Conservation (phyloP, 2,113 vertebrate genomes). For the Atrichornis clamosus region DNA sequence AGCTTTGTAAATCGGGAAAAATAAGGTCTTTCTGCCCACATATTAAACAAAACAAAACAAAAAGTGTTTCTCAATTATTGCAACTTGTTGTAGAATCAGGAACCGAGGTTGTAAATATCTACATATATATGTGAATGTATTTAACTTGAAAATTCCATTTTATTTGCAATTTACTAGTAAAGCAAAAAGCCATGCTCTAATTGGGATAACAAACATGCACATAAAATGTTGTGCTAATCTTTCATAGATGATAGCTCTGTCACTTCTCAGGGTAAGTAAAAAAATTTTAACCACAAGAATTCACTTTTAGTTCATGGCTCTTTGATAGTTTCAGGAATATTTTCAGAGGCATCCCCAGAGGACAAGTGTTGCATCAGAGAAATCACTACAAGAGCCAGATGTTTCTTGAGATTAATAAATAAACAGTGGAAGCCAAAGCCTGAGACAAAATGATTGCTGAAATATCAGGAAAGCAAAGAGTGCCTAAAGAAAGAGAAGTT, state of each 20-base stretch:
- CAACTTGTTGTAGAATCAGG: conserved; percentile 1
- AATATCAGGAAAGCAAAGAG: background rate
- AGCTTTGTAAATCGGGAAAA: conserved; percentile 16
- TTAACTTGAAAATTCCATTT: conserved; percentile 17
- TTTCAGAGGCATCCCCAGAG: background rate
- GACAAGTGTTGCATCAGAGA: background rate
- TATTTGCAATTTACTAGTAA: conserved; percentile 15
- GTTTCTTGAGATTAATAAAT: background rate
- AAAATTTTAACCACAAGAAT: background rate
- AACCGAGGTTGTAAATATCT: background rate
- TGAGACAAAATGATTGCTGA: background rate
- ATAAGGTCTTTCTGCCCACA: background rate
- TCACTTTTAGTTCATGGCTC: background rate
- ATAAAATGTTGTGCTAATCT: background rate
- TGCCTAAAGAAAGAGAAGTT: background rate
- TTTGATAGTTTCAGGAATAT: background rate
- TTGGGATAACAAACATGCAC: background rate
- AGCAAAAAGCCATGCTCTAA: background rate
- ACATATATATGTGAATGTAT: background rate
- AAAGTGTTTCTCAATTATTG: background rate
- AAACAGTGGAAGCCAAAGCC: background rate
- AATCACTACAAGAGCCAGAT: background rate
- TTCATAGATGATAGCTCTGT: background rate
- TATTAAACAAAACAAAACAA: background rate
- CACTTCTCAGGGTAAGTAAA: background rate